Conservation (phyloP, 1,140 invertebrate species). For the Tribolium madens region DNA sequence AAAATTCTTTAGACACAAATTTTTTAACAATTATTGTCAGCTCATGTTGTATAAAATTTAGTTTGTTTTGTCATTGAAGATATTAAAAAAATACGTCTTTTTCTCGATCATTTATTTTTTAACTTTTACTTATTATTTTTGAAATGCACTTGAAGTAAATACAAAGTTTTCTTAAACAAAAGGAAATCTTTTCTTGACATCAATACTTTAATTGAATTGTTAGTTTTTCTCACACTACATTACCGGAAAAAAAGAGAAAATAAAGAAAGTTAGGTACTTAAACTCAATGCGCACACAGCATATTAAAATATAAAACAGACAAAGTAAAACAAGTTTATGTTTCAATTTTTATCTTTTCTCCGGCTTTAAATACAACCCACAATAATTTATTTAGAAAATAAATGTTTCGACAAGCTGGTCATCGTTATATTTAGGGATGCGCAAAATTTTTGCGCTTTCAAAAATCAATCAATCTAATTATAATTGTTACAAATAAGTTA, state of each 20-base stretch:
- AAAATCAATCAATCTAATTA: background rate
- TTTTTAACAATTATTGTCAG: too few relatives aligned
- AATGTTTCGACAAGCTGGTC: constrained; percentile 1
- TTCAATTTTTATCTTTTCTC: background rate
- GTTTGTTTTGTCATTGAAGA: too few relatives aligned
- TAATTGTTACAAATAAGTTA: too few relatives aligned
- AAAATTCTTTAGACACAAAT: too few relatives aligned
- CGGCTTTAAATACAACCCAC: background rate
- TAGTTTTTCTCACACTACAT: background rate
- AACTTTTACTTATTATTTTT: too few relatives aligned
- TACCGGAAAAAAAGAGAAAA: background rate
- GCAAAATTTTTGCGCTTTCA: background rate
- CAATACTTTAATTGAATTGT: background rate
- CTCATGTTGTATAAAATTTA: too few relatives aligned
- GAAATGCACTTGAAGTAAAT: too few relatives aligned
- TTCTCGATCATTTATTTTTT: too few relatives aligned
- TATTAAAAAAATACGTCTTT: too few relatives aligned
- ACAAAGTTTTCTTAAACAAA: too few relatives aligned
- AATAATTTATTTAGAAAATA: constrained; percentile 19
- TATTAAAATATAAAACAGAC: background rate
- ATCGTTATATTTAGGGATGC: constrained; percentile 7
- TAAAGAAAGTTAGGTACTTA: background rate
- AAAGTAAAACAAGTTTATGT: background rate
- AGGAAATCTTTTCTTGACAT: background rate
- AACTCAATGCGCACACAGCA: background rate